These are phyloP conservation scores for Erebia palarica DNA, from an alignment of 2,888 invertebrate species.

Conservation along the genomic window DNA sequence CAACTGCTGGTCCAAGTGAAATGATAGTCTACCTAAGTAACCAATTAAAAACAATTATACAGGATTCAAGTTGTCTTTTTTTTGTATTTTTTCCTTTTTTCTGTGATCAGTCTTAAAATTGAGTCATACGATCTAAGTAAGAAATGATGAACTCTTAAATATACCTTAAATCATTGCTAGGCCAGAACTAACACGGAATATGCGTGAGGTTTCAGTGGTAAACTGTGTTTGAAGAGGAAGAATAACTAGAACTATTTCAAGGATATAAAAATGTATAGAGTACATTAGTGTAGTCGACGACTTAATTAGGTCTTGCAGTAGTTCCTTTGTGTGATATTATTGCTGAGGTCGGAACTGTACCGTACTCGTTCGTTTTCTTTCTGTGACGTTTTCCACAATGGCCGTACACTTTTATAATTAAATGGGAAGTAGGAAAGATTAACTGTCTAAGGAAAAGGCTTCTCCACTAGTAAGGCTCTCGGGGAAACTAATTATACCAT, in stretches of 20 bases:
- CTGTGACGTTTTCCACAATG: slow-evolving; percentile 50
- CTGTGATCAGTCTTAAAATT: slow-evolving; percentile 83
- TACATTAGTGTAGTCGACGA: slow-evolving; percentile 60
- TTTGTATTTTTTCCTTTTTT: slow-evolving; percentile 59
- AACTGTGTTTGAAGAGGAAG: slow-evolving; percentile 51
- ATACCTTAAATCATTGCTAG: slow-evolving; percentile 72
- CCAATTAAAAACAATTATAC: slow-evolving; percentile 63
- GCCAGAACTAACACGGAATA: slow-evolving; percentile 69
- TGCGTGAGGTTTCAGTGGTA: slow-evolving; percentile 48
- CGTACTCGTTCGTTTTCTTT: slow-evolving; percentile 39
- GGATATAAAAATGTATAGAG: slow-evolving; percentile 53
- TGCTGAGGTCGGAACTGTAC: slow-evolving; percentile 27
- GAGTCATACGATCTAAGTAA: slow-evolving; percentile 81
- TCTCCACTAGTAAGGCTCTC: slow-evolving; percentile 77
- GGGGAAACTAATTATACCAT: slow-evolving; percentile 79
- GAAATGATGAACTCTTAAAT: slow-evolving; percentile 75
- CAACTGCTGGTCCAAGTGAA: slow-evolving; percentile 54
- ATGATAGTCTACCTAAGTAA: slow-evolving; percentile 47
- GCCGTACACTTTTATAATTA: slow-evolving; percentile 49
- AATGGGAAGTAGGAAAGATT: slow-evolving; percentile 51
- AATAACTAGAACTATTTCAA: slow-evolving; percentile 52
- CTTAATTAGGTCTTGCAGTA: slow-evolving; percentile 32
- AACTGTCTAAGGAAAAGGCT: slow-evolving; percentile 79
- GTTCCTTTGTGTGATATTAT: slow-evolving; percentile 39
- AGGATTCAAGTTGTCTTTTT: slow-evolving; percentile 50